Evolutionary conservation across 2,888 invertebrate species (phyloP).

Genomic region (Plebejus argus): DNA sequence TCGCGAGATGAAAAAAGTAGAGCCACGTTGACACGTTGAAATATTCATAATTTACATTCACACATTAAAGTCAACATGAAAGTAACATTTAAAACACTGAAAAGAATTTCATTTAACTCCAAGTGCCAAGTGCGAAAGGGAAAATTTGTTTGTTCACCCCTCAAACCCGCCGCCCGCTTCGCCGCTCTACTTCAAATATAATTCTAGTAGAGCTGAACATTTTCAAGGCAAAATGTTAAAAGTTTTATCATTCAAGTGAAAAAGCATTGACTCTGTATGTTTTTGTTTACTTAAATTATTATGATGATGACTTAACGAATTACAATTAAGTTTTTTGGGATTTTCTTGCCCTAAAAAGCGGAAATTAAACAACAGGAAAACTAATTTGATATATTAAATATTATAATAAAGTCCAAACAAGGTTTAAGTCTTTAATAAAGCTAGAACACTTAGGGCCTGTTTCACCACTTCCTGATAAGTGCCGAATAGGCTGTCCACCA

Average conservation of each 20-base stretch:
- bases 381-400: too few species aligned
- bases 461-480: too few species aligned
- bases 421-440: too few species aligned
- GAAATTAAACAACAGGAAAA: too few species aligned
- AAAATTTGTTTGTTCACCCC: constrained; percentile 13
- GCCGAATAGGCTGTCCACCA: too few species aligned
- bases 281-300: too few species aligned
- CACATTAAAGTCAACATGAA: not conserved
- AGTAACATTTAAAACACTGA: not conserved
- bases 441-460: too few species aligned
- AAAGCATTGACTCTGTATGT: too few species aligned
- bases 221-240: not conserved
- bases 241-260: not conserved
- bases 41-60: not conserved
- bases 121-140: not conserved
- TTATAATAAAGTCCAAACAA: too few species aligned
- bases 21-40: not conserved
- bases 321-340: too few species aligned
- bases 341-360: too few species aligned
- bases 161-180: not conserved
- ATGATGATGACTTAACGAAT: too few species aligned
- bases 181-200: not conserved
- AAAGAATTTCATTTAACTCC: not conserved
- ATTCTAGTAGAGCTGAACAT: not conserved
- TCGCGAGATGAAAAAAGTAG: not conserved